Conservation (phyloP, 2,797 vertebrate species). For the Gadopsis marmoratus region DNA sequence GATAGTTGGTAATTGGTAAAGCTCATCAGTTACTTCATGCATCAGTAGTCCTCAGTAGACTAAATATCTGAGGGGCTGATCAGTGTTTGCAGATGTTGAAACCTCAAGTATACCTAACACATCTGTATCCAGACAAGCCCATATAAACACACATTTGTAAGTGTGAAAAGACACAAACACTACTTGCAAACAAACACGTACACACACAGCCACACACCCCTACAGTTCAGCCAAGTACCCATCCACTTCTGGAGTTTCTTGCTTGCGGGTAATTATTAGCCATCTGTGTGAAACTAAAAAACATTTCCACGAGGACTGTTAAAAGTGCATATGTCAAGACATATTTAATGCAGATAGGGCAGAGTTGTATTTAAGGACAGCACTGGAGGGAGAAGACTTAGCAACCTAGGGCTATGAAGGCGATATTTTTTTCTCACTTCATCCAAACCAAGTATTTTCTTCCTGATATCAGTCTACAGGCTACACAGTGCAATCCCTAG, state of each 20-base stretch:
- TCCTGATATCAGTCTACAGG: neutral
- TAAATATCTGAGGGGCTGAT: conserved; percentile 16
- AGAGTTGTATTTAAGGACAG: conserved; percentile 49
- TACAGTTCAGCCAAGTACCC: conserved; percentile 26
- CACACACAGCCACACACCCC: conserved; percentile 13
- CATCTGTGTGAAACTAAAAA: conserved; percentile 56
- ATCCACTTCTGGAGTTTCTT: conserved; percentile 44
- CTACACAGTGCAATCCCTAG: neutral
- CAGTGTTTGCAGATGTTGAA: conserved; percentile 21
- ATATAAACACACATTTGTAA: neutral
- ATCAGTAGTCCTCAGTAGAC: neutral
- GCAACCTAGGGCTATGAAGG: neutral
- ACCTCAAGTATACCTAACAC: neutral
- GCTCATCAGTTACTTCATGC: neutral
- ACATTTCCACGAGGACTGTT: conserved; percentile 44
- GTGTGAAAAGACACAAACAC: neutral
- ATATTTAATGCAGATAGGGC: conserved; percentile 39
- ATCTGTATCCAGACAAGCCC: neutral
- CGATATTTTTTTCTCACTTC: conserved; percentile 33
- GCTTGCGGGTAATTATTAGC: conserved; percentile 62
- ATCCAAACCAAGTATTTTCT: conserved; percentile 19
- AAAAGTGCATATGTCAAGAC: conserved; percentile 66
- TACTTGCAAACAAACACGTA: neutral
- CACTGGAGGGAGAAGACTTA: conserved; percentile 18
- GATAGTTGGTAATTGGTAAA: neutral